Evolutionary conservation across 2,888 invertebrate species (phyloP), one percentile per base, ranked within the genome.

Genomic region (Volucella inflata): DNA sequence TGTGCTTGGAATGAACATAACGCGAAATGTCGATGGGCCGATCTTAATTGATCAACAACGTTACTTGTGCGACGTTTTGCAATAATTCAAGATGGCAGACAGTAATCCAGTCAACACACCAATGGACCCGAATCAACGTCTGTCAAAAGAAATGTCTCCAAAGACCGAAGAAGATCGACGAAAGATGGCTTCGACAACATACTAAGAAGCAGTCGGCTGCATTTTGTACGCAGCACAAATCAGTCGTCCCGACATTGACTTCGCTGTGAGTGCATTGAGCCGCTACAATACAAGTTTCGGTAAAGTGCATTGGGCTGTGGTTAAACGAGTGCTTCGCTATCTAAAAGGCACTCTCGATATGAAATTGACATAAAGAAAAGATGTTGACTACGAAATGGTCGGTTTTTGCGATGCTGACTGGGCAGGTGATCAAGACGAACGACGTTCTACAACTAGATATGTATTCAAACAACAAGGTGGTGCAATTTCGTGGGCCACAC

Each of bases 101-200:
- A 65, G 71, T 17, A 87, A 81, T 53, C 64, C 71, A 53, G 79
- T 79, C 17, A 36, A 16, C 14, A 72, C 74, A 16, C 75, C 87
- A 44, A 17, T 70, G 9, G 79, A 84, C 55, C 42, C 64, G 14
- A 80, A 77, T 38, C 75, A 77, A 46, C 64, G 65, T 36, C 12
- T 87, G n/a, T 71, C 77, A 0, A 59, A 50, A 11, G 60, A 65
- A n/a, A 87, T 84, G 78, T 72, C 36, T 12, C 78, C 88, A 10
- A 51, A 67, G 42, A 53, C 67, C 51, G 42, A 51, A 9, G 53
- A 14, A 6, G 44, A 51, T 17, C 44, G 64, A 21, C 1, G 21
- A 21, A 4, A 21, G 21, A 21, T 21, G 2, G 21, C 21, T 21
- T 21, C 21, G 21, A 21, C 2, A 21, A 2, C 21, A 21, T 21